Base-by-base conservation (phyloP, 2,888 invertebrate genomes). In the Tenthredo scrophulariae region DNA sequence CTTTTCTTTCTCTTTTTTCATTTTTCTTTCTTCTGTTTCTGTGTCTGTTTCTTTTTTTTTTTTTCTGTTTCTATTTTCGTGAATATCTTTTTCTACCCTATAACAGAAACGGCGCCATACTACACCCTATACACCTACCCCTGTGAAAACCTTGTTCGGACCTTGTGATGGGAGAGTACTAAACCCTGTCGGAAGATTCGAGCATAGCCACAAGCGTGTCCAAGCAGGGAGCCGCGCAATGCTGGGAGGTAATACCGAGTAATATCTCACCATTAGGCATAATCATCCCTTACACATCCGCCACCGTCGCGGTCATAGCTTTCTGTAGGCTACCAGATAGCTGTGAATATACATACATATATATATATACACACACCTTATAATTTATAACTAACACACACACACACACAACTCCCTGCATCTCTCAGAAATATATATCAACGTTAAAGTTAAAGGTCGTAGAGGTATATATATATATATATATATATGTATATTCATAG, bases 201-300 rank as follows among this genome's bases (percentile, higher is more conserved):
- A 92, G 93, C 93, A 93, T 18, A 46, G 90, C 90, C 91, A 90
- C 89, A 91, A 90, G 90, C 91, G 90, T 92, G 93, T 93, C 90
- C 92, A 92, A 92, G 83, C 83, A 65, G 43, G 22, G 62, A n/a
- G 29, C 26, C 15, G 46, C 40, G 82, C 67, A 82, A 82, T 26
- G 26, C 10, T 37, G 62, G 58, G n/a, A 29, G 83, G 93, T 93
- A 93, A 93, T 92, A 90, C 92, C 90, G 89, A 92, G 92, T 92
- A 92, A 93, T 93, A 93, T 93, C 92, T 93, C 93, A 93, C 93
- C 93, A 93, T 93, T 93, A 93, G 92, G 92, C 92, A 93, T 93
- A 93, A 93, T 93, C 93, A 93, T 93, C 92, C 93, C 92, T 91
- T 92, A 89, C 91, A 93, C 93, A 92, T 91, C 91, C 92, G 86